Percentiles rank a stretch among this genome's conserved stretches.
These are phyloP conservation scores for Acropora yongei DNA, from an alignment of 64 coral and sea anemone genomes.

Conservation along the genomic window DNA sequence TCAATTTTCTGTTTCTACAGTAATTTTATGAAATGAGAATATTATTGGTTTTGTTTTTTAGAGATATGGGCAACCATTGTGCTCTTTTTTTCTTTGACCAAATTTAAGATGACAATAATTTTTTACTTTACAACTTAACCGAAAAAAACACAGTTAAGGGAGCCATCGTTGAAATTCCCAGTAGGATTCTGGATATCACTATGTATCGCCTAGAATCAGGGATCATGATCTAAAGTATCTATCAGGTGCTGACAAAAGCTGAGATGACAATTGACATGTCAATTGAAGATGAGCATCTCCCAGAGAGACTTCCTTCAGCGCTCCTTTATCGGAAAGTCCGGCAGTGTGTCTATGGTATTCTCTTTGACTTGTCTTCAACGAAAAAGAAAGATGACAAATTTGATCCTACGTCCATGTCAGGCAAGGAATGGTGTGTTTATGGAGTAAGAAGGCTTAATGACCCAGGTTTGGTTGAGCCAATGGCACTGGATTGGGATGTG, in stretches of 20 bases:
- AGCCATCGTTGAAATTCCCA: conserved; percentile 61
- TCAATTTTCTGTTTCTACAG: too few species aligned
- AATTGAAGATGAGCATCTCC: conserved; percentile 87
- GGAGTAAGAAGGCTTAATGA: conserved; percentile 75
- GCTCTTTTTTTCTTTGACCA: too few species aligned
- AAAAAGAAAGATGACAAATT: conserved; percentile 65
- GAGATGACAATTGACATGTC: conserved; percentile 85
- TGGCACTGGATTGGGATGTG: conserved; percentile 85
- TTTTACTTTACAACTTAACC: too few species aligned
- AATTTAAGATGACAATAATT: too few species aligned
- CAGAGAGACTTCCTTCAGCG: conserved; percentile 69
- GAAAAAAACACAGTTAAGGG: conserved; percentile 50
- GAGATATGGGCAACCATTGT: too few species aligned
- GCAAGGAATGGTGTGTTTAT: conserved; percentile 99
- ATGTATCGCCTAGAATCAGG: conserved; percentile 82
- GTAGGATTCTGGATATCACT: conserved; percentile 72
- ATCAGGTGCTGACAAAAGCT: conserved; percentile 88
- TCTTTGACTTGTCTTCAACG: conserved; percentile 87
- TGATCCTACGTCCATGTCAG: conserved; percentile 53
- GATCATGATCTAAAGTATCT: conserved; percentile 88
- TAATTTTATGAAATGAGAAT: too few species aligned
- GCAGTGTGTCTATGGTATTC: conserved; percentile 90
- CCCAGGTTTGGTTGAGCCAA: conserved; percentile 82
- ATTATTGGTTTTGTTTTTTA: too few species aligned
- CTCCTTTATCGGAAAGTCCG: conserved; percentile 89